Conservation (phyloP, 2,888 invertebrate species). For the Drosophila phalerata region DNA sequence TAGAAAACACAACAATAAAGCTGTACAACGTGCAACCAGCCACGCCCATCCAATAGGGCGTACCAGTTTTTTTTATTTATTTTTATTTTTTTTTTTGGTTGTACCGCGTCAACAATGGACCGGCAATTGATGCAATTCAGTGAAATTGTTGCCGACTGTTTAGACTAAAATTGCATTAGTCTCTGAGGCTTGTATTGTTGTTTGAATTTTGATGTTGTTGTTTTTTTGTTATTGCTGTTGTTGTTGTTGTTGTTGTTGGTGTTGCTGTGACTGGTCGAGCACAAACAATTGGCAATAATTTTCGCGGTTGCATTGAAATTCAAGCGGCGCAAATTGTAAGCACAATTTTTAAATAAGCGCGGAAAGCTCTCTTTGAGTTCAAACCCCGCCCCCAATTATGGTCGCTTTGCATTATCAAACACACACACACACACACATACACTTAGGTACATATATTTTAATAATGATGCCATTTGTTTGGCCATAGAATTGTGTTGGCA, state of each 20-base stretch:
- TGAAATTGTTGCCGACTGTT: slow-evolving; percentile 79
- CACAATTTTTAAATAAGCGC: slow-evolving; percentile 56
- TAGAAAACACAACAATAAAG: slow-evolving; percentile 34
- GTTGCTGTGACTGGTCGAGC: slow-evolving; percentile 45
- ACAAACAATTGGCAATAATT: slow-evolving; percentile 84
- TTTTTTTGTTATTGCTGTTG: slow-evolving; percentile 5
- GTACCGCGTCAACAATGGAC: slow-evolving; percentile 65
- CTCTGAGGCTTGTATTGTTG: slow-evolving; percentile 56
- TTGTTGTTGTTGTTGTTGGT: slow-evolving; percentile 21
- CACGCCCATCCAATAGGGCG: slow-evolving; percentile 57
- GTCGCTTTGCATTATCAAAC: slow-evolving; percentile 64
- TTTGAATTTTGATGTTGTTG: slow-evolving; percentile 8
- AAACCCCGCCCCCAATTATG: slow-evolving; percentile 49
- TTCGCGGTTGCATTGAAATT: slow-evolving; percentile 80
- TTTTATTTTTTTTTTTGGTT: slow-evolving; percentile 4
- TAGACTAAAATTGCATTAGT: slow-evolving; percentile 80
- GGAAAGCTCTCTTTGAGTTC: slow-evolving; percentile 26
- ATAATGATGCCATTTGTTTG: slow-evolving; percentile 82
- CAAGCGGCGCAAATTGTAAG: slow-evolving; percentile 67
- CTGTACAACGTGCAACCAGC: slow-evolving; percentile 46
- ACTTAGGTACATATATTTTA: slow-evolving; percentile 66
- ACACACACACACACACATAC: slow-evolving; percentile 28
- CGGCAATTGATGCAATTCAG: slow-evolving; percentile 81
- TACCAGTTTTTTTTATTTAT: slow-evolving; percentile 19
- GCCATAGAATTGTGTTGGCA: slow-evolving; percentile 76